Base-by-base conservation (phyloP, 1,140 invertebrate species). In the Drosophila sechellia region DNA sequence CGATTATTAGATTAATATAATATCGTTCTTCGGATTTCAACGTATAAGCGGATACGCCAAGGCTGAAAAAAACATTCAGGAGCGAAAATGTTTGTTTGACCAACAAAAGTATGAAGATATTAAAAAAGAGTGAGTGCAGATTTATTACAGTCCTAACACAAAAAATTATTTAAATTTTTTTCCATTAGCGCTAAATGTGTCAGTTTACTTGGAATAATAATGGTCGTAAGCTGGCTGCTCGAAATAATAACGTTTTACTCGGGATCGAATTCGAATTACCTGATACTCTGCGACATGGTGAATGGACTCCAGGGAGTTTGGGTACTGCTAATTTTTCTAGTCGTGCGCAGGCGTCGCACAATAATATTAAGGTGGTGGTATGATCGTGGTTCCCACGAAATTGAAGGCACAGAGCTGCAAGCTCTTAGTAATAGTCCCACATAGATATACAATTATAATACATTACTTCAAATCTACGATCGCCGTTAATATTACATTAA, bases 231-330 rank as follows among this genome's bases (percentile, higher is more conserved):
- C n/a, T 92, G 91, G 91, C 66, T 92, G 1, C 73, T 92, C 42
- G 91, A 92, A 77, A 91, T 92, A 55, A 71, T 91, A 12, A 92
- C 91, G 13, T 92, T 92, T 20, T 92, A 92, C 52, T 90, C 91
- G 1, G 61, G 60, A 11, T 76, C 72, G 10, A 56, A 58, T 27
- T 49, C 64, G 10, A 80, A 75, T 34, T 89, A 89, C 50, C 59
- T 91, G 5, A 40, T 90, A 5, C 68, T 92, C 4, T 89, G 91
- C 55, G 91, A 92, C 58, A 92, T 92, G 85, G 80, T 91, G 11
- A 92, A 92, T 70, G 91, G 86, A 4, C 46, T 92, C 8, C 91
- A 92, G 37, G 91, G 91, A 12, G 78, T 92, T 27, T 91, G 91
- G 69, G 80, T 92, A 11, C 45, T 92, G 63, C 66, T 92, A 0